Conservation (phyloP, 2,888 invertebrate genomes). For the Diabrotica balteata region DNA sequence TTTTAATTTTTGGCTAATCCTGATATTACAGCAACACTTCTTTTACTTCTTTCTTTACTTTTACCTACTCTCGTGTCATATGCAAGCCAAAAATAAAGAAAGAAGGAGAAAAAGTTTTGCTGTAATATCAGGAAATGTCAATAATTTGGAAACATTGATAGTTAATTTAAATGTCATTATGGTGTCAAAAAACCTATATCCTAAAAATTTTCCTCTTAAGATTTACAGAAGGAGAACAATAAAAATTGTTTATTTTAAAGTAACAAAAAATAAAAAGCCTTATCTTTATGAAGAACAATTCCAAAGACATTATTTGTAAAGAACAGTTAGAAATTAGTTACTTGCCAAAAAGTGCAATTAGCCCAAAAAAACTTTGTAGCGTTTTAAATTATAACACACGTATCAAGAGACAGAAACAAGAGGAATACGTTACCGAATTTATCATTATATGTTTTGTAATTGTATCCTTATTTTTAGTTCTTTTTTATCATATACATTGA, state of each 20-base stretch:
- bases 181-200: constrained; percentile 10
- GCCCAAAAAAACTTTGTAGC: constrained; percentile 28
- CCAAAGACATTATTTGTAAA: background rate
- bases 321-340: too few species aligned
- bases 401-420: constrained; percentile 31
- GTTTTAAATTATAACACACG: constrained; percentile 35
- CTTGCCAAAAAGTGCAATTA: background rate
- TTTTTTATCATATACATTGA: constrained; percentile 31
- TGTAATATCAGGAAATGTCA: too few species aligned
- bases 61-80: too few species aligned
- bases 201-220: too few species aligned
- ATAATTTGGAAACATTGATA: too few species aligned
- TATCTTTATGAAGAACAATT: constrained; percentile 20
- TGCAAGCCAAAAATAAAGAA: too few species aligned
- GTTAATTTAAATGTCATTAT: background rate
- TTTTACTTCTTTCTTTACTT: too few species aligned
- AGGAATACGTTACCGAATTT: constrained; percentile 43
- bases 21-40: too few species aligned
- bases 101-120: too few species aligned
- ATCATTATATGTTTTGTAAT: constrained; percentile 41
- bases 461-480: constrained; percentile 33
- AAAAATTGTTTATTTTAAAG: constrained; percentile 15
- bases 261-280: constrained; percentile 10
- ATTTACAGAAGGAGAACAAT: constrained; percentile 1
- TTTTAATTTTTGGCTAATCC: too few species aligned